These are phyloP conservation scores for Atrichornis clamosus DNA, from an alignment of 2,113 vertebrate species.

Conservation along the genomic window DNA sequence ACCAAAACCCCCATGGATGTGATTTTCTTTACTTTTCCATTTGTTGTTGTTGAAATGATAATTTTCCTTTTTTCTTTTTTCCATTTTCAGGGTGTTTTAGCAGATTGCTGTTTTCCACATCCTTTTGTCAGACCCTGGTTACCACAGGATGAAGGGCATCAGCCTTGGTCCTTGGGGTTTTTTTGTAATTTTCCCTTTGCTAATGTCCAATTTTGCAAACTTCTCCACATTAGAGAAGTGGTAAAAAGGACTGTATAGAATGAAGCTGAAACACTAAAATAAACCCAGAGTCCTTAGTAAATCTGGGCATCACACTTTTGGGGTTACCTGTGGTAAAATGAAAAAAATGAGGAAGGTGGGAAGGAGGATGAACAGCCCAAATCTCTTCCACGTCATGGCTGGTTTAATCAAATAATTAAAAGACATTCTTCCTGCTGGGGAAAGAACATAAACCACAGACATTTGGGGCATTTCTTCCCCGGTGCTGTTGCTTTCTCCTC, in stretches of 20 bases:
- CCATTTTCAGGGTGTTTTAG: background rate
- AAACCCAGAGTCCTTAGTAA: background rate
- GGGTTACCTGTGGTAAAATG: background rate
- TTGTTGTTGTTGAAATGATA: background rate
- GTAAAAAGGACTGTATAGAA: background rate
- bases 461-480: background rate
- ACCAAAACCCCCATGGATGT: background rate
- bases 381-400: background rate
- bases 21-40: background rate
- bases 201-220: background rate
- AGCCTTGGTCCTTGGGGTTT: background rate
- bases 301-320: background rate
- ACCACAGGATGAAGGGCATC: background rate
- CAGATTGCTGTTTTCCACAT: background rate
- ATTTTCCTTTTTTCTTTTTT: background rate
- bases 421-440: background rate
- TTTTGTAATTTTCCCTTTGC: background rate
- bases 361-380: background rate
- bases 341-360: background rate
- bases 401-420: constrained; percentile 6
- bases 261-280: background rate
- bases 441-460: background rate
- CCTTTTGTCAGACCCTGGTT: background rate
- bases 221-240: background rate
- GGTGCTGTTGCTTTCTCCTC: background rate